Base-by-base conservation (phyloP, 2,888 invertebrate genomes). In the Sericinus montela region DNA sequence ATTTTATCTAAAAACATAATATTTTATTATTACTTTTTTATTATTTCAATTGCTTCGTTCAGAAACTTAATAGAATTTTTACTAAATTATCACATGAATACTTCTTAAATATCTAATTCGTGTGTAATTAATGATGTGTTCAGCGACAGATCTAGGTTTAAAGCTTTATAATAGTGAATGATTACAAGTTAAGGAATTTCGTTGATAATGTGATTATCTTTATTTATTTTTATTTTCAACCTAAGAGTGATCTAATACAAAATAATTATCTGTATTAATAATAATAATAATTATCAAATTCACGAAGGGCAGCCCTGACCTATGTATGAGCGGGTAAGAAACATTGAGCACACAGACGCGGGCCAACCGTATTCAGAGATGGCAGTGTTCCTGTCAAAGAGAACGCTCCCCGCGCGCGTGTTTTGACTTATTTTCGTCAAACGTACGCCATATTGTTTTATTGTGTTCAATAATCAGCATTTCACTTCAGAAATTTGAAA, bases 381-480 rank as follows among this genome's bases (percentile, higher is more conserved):
- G 84, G 82, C 72, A 68, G 84, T 60, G 73, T 70, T 61, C 57
- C 61, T 63, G 62, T 62, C 67, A 63, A 58, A 59, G 56, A 60
- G 64, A 54, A 55, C 60, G 56, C 58, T 51, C 55, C 59, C 65
- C 69, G 69, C 69, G 69, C 71, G 75, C 76, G 77, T 76, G 70
- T 72, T 78, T 76, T 72, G 73, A 76, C 75, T 76, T 76, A 77
- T 76, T 78, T 77, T 76, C 73, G 72, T 75, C 74, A 79, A 79
- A 67, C 71, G 67, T 63, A 67, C 81, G 85, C 84, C 84, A 83
- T 84, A 81, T 84, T 84, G 83, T 73, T 73, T 80, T 74, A 72
- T 73, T 75, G 68, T 73, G 62, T 62, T 65, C 57, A 56, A 57
- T 58, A 55, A 58, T 57, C 55, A 50, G 55, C 54, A 53, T 58